Evolutionary conservation across 2,797 vertebrate genomes (phyloP).

Genomic region (Coregonus sp.): DNA sequence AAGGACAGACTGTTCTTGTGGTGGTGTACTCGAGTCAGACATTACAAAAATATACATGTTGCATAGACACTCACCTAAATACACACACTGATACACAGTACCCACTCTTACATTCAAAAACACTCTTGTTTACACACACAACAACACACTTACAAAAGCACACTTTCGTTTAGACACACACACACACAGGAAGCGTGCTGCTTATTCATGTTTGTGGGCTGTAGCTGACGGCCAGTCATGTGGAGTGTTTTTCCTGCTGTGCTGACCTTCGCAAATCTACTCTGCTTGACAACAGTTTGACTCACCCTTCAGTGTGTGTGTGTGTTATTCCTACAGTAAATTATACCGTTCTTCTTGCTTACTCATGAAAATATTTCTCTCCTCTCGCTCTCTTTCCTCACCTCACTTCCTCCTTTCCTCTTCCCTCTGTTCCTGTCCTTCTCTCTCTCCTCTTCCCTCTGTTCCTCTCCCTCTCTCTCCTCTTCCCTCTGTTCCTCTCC

Average conservation of each 20-base stretch:
- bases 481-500: background rate
- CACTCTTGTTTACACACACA: background rate
- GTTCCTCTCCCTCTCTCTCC: background rate
- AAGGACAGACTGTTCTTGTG: slow-evolving; percentile 3
- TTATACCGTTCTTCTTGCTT: slow-evolving; percentile 23
- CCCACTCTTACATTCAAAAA: slow-evolving; percentile 10
- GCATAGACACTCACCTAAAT: background rate
- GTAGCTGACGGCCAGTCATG: slow-evolving; percentile 58
- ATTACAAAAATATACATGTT: background rate
- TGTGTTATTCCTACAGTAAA: slow-evolving; percentile 27
- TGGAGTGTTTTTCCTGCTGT: slow-evolving; percentile 65
- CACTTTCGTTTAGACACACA: background rate
- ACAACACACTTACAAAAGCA: background rate
- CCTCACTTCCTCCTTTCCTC: slow-evolving; percentile 33
- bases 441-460: slow-evolving; percentile 29
- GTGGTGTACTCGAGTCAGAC: background rate
- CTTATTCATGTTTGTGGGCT: slow-evolving; percentile 59
- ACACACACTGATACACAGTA: background rate
- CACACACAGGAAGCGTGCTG: slow-evolving; percentile 62
- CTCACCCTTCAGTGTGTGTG: slow-evolving; percentile 50
- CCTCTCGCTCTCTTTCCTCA: slow-evolving; percentile 22
- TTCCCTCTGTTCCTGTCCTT: background rate
- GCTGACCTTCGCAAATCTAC: slow-evolving; percentile 67
- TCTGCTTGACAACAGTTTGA: slow-evolving; percentile 60
- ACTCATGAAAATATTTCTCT: slow-evolving; percentile 15